These are phyloP conservation scores for Diglossa cyanea DNA, from an alignment of 2,797 vertebrate genomes.

Conservation along the genomic window DNA sequence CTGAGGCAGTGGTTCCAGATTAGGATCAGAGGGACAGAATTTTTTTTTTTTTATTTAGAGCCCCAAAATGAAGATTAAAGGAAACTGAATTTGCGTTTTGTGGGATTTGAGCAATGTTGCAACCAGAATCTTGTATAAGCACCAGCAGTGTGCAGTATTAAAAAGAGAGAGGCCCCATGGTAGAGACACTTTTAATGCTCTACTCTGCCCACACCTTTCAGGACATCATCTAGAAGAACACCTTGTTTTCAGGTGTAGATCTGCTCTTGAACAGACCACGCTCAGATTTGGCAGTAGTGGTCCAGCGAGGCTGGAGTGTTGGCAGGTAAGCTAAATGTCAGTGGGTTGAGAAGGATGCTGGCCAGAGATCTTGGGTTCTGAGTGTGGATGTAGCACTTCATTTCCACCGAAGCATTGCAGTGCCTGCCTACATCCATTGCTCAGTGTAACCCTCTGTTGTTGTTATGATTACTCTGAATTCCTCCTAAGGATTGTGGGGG, in stretches of 20 bases:
- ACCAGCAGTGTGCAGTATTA: not conserved
- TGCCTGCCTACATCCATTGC: not conserved
- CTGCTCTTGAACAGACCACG: not conserved
- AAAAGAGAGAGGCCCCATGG: not conserved
- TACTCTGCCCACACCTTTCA: not conserved
- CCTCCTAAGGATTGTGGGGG: not conserved
- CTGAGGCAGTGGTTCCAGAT: not conserved
- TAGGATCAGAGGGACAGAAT: not conserved
- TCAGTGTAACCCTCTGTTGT: not conserved
- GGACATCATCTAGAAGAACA: not conserved
- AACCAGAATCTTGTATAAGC: not conserved
- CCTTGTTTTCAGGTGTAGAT: not conserved
- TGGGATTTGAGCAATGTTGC: not conserved
- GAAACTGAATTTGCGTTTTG: not conserved
- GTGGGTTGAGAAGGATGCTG: not conserved
- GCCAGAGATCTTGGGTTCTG: not conserved
- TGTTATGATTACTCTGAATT: not conserved
- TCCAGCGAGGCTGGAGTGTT: not conserved
- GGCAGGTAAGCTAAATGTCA: not conserved
- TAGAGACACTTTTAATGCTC: not conserved
- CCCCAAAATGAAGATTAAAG: not conserved
- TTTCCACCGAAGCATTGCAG: not conserved
- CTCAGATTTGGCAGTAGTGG: not conserved
- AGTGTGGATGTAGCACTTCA: not conserved
- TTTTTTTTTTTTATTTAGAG: not conserved